Evolutionary conservation across 2,113 vertebrate species (phyloP).

Genomic region (Todiramphus chloris): DNA sequence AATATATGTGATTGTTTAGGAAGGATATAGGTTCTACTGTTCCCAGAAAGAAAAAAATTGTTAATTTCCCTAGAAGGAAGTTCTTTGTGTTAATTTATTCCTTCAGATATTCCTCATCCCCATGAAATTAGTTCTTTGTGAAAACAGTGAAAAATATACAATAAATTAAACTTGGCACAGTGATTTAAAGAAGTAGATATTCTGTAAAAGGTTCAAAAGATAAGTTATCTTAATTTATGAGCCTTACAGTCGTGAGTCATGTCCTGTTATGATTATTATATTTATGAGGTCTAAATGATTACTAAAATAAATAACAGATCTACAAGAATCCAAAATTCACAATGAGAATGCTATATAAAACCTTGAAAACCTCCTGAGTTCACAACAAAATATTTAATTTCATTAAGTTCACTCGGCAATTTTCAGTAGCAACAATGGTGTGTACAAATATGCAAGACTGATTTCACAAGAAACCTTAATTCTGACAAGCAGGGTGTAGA

Average conservation of each 20-base stretch:
- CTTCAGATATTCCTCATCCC: neutral
- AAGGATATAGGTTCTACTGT: neutral
- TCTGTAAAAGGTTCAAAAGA: neutral
- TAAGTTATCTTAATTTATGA: slow-evolving; percentile 48
- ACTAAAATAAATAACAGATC: slow-evolving; percentile 12
- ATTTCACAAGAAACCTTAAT: neutral
- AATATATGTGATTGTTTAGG: neutral
- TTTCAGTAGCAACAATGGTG: neutral
- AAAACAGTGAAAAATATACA: slow-evolving; percentile 3
- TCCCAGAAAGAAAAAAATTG: neutral
- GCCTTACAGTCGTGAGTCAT: neutral
- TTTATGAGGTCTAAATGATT: slow-evolving; percentile 37
- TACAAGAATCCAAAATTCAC: neutral
- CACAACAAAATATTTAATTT: neutral
- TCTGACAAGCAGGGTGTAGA: neutral
- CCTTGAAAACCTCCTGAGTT: neutral
- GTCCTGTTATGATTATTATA: slow-evolving; percentile 17
- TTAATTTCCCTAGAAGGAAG: slow-evolving; percentile 2
- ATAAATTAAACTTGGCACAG: neutral
- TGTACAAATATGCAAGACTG: neutral
- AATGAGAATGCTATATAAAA: neutral
- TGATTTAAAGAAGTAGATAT: slow-evolving; percentile 32
- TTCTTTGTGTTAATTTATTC: slow-evolving; percentile 47
- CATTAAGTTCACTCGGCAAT: neutral
- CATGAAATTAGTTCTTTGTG: neutral